Base-by-base conservation (phyloP, 2,888 invertebrate species). In the Germaria angustata region DNA sequence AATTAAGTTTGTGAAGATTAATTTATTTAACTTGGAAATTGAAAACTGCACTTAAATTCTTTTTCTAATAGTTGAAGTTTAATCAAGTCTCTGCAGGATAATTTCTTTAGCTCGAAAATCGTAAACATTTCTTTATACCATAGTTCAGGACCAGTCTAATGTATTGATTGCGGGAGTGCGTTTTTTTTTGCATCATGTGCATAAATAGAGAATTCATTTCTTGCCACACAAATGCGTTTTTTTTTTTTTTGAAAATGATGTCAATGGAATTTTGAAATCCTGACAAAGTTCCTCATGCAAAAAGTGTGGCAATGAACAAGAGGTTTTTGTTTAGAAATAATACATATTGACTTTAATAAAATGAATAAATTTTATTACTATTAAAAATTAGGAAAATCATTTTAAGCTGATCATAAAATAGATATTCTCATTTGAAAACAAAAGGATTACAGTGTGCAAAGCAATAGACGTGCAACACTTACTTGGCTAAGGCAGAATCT, bases 171-270 rank as follows among this genome's bases (percentile, higher is more conserved):
- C 39, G 11, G 32, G 28, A 44, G 44, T 41, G 15, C n/a, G 20
- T 55, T n/a, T 17, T 15, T 11, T n/a, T n/a, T n/a, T n/a, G 11
- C 22, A 59, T 41, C 68, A 51, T 39, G 28, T 41, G 15, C 32
- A 17, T 8, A 9, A 53, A 73, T 73, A 53, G 73, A 61, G 61
- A 68, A 72, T 73, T 66, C 63, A 80, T 68, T 80, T 80, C 57
- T 44, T 49, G 24, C n/a, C 32, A n/a, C 39, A 41, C 44, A 61
- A 61, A 34, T 24, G 39, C 53, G 13, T 39, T 44, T 51, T 68
- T 4, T 7, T 51, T 39, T 39, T 11, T 41, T 46, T 57, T 71
- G 57, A 5, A 17, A 17, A 24, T 15, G 15, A 34, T 36, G 34
- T 28, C 59, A 72, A 72, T 72, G 59, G 24, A 28, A n/a, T 61